Base-by-base conservation (phyloP, 2,888 invertebrate genomes). In the Selenia dentaria region DNA sequence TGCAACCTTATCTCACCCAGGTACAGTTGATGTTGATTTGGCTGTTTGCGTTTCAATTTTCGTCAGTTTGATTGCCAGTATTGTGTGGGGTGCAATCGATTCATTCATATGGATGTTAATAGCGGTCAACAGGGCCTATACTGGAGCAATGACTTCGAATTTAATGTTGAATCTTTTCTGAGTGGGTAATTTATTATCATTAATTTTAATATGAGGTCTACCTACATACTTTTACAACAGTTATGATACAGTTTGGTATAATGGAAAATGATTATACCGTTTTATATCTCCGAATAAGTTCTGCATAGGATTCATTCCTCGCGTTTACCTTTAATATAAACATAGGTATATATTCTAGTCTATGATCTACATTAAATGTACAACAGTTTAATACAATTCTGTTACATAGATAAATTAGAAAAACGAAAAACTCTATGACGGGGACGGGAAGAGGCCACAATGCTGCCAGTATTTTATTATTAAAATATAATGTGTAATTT, bases 61-160 rank as follows among this genome's bases (percentile, higher is more conserved):
- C 47, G 54, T 56, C 57, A 40, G 45, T 58, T 57, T 72, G 72
- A 77, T 78, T 78, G 68, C 61, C 55, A 67, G 63, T 58, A 72
- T 78, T 78, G 76, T 78, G 64, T 64, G 57, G 51, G 53, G 61
- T 61, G 54, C 52, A 32, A 59, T 62, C 59, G 63, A 59, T 67
- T 41, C 54, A 29, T 41, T 28, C 12, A 48, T 33, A 34, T 41
- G 25, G 54, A 57, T 51, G 60, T 55, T 55, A 46, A 52, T 61
- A 55, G 49, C 59, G 49, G 51, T 57, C 50, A 56, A 54, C 45
- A 42, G 58, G 52, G 52, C 54, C 51, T 53, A 44, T 26, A 51
- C 36, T 48, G 39, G 51, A 49, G 41, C 51, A 47, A 58, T 44
- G 44, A 50, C 45, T 55, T 51, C 39, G 38, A 44, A 44, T 52